These are phyloP conservation scores for Bos javanicus DNA, from an alignment of 2,113 vertebrate species.

Conservation along the genomic window DNA sequence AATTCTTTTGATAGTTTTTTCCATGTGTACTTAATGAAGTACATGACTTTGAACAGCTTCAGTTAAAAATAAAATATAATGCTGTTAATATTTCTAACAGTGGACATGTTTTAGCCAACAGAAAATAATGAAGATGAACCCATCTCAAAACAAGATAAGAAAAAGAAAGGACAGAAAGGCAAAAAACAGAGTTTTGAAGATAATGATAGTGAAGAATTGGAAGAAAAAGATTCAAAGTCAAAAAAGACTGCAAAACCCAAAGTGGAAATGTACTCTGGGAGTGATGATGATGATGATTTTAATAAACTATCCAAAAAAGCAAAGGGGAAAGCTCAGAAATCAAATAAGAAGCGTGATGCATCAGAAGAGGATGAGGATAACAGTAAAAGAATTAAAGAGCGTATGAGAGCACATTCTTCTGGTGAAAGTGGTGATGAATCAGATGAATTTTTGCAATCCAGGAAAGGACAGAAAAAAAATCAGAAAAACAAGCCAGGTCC, in stretches of 20 bases:
- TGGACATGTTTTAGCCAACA: constrained; percentile 80
- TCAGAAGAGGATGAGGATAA: constrained; percentile 81
- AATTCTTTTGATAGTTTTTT: neutral
- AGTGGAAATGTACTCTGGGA: constrained; percentile 80
- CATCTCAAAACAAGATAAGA: constrained; percentile 91
- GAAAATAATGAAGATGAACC: constrained; percentile 85
- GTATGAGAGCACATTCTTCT: constrained; percentile 59
- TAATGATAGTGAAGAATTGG: constrained; percentile 82
- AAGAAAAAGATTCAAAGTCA: constrained; percentile 81
- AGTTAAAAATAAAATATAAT: neutral
- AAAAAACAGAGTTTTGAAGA: constrained; percentile 88
- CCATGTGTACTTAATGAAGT: neutral
- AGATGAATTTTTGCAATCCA: constrained; percentile 80
- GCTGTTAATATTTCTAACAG: constrained; percentile 52
- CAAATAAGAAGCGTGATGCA: constrained; percentile 75
- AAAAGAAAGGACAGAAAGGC: constrained; percentile 90
- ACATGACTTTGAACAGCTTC: neutral
- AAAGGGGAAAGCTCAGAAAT: constrained; percentile 86
- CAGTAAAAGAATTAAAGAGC: constrained; percentile 75
- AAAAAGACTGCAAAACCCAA: constrained; percentile 80
- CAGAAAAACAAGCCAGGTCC: constrained; percentile 84
- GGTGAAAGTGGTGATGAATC: constrained; percentile 84
- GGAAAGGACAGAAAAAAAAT: constrained; percentile 88
- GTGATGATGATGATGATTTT: constrained; percentile 85
- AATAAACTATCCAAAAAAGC: constrained; percentile 78